A percentile compares a stretch with the other conserved stretches of the same genome.
phyloP scores from a whole-genome alignment of 2,888 invertebrate species.

The Brachypterus glaber region DNA sequence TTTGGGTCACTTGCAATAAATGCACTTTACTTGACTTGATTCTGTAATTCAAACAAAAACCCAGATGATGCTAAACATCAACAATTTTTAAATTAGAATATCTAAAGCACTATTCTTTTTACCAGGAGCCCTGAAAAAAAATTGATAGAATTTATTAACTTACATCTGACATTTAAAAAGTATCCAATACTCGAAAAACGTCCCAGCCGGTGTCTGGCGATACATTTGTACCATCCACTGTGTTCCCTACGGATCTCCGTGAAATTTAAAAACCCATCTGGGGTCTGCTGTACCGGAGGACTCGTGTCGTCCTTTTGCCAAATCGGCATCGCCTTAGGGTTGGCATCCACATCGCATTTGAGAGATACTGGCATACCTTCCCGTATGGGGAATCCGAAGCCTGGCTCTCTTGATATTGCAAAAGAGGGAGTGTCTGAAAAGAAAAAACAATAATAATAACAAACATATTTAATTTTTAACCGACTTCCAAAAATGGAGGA shows the following conservation, averaged over 20 bases:
- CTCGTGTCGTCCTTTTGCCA: constrained; percentile 59
- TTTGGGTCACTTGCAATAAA: too few species aligned
- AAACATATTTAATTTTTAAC: too few species aligned
- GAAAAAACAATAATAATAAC: constrained; percentile 11
- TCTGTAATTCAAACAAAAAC: too few species aligned
- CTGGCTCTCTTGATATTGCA: constrained; percentile 86
- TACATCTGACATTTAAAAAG: constrained; percentile 80
- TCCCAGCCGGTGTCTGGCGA: constrained; percentile 71
- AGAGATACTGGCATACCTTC: constrained; percentile 84
- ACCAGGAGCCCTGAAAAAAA: too few species aligned
- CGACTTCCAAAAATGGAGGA: too few species aligned
- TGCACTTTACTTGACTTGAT: too few species aligned
- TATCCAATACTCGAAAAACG: constrained; percentile 86
- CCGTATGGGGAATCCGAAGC: constrained; percentile 78
- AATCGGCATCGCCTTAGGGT: constrained; percentile 75
- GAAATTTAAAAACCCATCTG: constrained; percentile 78
- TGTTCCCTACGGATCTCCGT: constrained; percentile 67
- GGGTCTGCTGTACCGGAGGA: constrained; percentile 54
- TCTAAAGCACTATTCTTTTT: too few species aligned
- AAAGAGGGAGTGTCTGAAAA: constrained; percentile 80
- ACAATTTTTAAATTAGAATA: too few species aligned
- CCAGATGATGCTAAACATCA: too few species aligned
- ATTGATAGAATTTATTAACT: too few species aligned
- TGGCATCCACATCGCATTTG: constrained; percentile 88
- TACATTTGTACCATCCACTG: constrained; percentile 90